Evolutionary conservation across 2,888 invertebrate species (phyloP).

Genomic region (Ornithoptera priamus): DNA sequence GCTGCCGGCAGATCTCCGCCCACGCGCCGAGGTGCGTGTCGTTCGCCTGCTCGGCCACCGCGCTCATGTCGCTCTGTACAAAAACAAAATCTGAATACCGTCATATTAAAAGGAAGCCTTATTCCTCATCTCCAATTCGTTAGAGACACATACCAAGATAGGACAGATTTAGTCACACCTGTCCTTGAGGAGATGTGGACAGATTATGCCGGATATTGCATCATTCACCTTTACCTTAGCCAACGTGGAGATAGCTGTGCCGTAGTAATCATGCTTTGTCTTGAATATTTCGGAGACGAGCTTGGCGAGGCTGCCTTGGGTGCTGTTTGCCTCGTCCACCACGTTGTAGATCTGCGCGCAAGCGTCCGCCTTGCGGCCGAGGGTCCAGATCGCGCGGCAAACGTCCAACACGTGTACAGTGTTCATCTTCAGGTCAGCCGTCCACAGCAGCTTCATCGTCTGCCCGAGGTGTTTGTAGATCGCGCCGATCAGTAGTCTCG

Average conservation of each 20-base stretch:
- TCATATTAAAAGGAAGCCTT: too few species aligned
- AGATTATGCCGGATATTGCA: too few species aligned
- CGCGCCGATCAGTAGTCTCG: conserved; percentile 91
- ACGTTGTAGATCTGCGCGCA: conserved; percentile 86
- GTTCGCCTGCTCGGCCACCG: conserved; percentile 93
- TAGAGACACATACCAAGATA: too few species aligned
- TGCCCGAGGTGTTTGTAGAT: conserved; percentile 93
- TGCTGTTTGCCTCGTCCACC: conserved; percentile 90
- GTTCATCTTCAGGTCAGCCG: conserved; percentile 89
- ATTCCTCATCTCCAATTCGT: too few species aligned
- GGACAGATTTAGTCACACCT: too few species aligned
- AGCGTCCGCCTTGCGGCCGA: conserved; percentile 78
- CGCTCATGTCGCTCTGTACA: conserved; percentile 85
- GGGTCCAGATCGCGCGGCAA: conserved; percentile 89
- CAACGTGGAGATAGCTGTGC: conserved; percentile 88
- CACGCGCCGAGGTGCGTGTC: conserved; percentile 96
- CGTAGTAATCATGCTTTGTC: conserved; percentile 93
- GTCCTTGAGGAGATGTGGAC: too few species aligned
- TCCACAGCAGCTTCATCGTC: conserved; percentile 96
- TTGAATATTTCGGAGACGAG: conserved; percentile 90
- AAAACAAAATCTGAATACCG: background rate
- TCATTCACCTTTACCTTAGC: conserved; percentile 82
- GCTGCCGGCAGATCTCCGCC: conserved; percentile 90
- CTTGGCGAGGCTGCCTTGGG: conserved; percentile 91
- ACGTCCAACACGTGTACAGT: conserved; percentile 93